These are phyloP conservation scores for Noctua janthina DNA, from an alignment of 2,888 invertebrate species.

Conservation along the genomic window DNA sequence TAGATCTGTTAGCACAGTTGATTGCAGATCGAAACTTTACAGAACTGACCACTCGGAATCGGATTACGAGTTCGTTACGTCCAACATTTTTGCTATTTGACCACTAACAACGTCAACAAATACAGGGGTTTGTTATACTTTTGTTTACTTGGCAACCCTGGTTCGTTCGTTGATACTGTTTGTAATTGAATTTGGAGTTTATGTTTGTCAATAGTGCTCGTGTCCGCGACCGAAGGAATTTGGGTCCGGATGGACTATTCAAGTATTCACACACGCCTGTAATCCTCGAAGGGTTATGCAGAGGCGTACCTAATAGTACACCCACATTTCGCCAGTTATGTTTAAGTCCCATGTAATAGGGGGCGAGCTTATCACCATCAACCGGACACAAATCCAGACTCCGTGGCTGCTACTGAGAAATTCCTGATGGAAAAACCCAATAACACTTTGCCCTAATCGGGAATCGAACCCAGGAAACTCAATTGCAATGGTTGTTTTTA, in stretches of 20 bases:
- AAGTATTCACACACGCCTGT: background rate
- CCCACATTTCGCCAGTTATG: background rate
- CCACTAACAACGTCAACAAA: conserved; percentile 84
- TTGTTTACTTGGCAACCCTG: conserved; percentile 76
- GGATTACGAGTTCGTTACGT: conserved; percentile 86
- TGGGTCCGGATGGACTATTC: background rate
- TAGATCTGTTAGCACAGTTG: conserved; percentile 85
- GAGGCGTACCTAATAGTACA: background rate
- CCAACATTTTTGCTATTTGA: conserved; percentile 85
- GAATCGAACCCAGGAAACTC: too few relatives aligned
- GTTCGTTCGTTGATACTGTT: conserved; percentile 65
- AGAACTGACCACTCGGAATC: conserved; percentile 86
- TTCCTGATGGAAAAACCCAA: background rate
- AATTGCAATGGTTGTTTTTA: too few relatives aligned
- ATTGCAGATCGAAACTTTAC: conserved; percentile 86
- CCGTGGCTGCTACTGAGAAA: background rate
- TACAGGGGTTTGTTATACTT: conserved; percentile 71
- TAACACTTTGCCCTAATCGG: too few relatives aligned
- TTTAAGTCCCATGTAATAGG: background rate
- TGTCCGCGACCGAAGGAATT: conserved; percentile 16
- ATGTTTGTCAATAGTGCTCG: conserved; percentile 55
- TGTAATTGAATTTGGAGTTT: conserved; percentile 67
- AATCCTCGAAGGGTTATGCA: background rate
- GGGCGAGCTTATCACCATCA: background rate
- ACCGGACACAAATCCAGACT: background rate